Evolutionary conservation across 1,140 invertebrate species (phyloP).

Genomic region (Trachymyrmex septentrionalis): DNA sequence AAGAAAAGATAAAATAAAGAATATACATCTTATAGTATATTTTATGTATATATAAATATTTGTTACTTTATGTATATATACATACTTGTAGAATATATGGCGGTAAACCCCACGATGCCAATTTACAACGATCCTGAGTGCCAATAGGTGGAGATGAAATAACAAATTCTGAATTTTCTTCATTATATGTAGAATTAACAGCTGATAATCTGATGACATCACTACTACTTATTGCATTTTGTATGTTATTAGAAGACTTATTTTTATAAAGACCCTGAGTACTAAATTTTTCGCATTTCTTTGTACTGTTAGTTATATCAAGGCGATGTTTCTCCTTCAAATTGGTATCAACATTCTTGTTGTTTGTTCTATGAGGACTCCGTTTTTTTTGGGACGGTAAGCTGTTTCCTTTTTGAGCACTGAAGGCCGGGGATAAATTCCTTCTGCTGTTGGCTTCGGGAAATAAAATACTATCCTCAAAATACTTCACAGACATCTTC

Average conservation of each 20-base stretch:
- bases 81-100: constrained; percentile 86
- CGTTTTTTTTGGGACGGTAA: neutral
- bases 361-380: neutral
- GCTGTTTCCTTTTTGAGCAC: neutral
- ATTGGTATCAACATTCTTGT: constrained; percentile 3
- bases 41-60: constrained; percentile 16
- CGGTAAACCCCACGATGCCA: constrained; percentile 90
- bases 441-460: neutral
- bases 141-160: constrained; percentile 65
- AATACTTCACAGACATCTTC: constrained; percentile 15
- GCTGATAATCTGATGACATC: constrained; percentile 5
- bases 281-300: neutral
- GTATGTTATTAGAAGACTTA: neutral
- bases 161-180: constrained; percentile 84
- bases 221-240: neutral
- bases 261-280: neutral
- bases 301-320: neutral
- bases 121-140: constrained; percentile 81
- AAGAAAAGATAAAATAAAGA: constrained; percentile 62
- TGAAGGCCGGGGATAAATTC: neutral
- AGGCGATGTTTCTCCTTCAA: constrained; percentile 8
- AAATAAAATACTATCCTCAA: constrained; percentile 15
- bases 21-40: constrained; percentile 22
- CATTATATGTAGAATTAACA: constrained; percentile 37
- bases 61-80: constrained; percentile 13